Percentiles rank a stretch among this genome's conserved stretches.
Evolutionary conservation across 37 sponge, comb jelly and placozoan genomes (phyloP).

Genomic region (Diacarnus erythraeanus): DNA sequence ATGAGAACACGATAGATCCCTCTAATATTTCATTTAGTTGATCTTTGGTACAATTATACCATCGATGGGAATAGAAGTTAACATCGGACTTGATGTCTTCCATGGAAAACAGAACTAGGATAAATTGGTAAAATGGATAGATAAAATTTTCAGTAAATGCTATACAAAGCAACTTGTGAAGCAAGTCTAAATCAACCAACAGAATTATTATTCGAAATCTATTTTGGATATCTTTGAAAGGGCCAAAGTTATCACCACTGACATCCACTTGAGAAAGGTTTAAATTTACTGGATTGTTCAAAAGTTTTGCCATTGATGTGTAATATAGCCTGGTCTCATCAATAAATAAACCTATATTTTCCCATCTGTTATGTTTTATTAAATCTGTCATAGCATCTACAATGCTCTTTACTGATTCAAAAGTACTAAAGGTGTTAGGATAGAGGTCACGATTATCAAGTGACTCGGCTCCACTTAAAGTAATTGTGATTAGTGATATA

Average conservation of each 20-base stretch:
- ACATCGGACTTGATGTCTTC: not conserved
- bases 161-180: not conserved
- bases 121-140: not conserved
- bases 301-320: not conserved
- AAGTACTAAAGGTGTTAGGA: not conserved
- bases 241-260: not conserved
- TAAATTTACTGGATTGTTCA: not conserved
- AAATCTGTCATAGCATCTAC: not conserved
- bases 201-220: not conserved
- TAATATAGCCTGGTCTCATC: not conserved
- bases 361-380: not conserved
- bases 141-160: not conserved
- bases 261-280: not conserved
- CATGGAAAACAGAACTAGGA: not conserved
- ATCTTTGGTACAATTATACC: not conserved
- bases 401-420: not conserved
- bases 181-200: not conserved
- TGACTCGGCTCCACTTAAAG: not conserved
- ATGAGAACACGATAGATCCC: not conserved
- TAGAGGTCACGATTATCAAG: not conserved
- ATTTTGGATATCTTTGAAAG: not conserved
- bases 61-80: not conserved
- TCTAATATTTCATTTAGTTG: not conserved
- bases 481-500: not conserved
- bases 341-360: not conserved